Conservation (phyloP, 2,888 invertebrate genomes). For the Pristionchus arcanus region DNA sequence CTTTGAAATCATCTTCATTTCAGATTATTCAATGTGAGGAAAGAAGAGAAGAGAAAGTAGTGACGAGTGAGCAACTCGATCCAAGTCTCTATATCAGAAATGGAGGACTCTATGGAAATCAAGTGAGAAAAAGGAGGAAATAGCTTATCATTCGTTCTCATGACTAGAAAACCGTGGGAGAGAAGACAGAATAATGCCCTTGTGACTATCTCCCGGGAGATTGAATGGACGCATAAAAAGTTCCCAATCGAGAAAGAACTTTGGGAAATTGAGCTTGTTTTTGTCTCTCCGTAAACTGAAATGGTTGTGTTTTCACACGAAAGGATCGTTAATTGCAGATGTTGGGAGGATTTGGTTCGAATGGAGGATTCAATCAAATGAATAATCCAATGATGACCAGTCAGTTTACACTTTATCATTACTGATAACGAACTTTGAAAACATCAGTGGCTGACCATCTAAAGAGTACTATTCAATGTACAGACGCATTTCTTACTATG, state of each 20-base stretch:
- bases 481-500: background rate
- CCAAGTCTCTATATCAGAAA: constrained; percentile 54
- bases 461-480: background rate
- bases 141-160: background rate
- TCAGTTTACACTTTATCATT: constrained; percentile 1
- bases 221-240: background rate
- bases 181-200: background rate
- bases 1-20: background rate
- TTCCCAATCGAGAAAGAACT: background rate
- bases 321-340: background rate
- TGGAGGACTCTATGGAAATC: constrained; percentile 45
- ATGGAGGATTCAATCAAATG: constrained; percentile 37
- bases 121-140: constrained; percentile 24
- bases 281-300: background rate
- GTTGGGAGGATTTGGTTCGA: background rate
- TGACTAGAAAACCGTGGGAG: background rate
- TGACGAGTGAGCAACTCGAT: constrained; percentile 56
- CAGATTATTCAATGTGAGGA: constrained; percentile 26
- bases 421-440: background rate
- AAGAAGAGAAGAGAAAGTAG: constrained; percentile 51
- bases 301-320: constrained; percentile 13
- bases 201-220: background rate
- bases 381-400: constrained; percentile 46
- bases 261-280: background rate
- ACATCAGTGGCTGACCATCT: background rate